Evolutionary conservation across 2,888 invertebrate species (phyloP).

Genomic region (Drosophila prostipennis): DNA sequence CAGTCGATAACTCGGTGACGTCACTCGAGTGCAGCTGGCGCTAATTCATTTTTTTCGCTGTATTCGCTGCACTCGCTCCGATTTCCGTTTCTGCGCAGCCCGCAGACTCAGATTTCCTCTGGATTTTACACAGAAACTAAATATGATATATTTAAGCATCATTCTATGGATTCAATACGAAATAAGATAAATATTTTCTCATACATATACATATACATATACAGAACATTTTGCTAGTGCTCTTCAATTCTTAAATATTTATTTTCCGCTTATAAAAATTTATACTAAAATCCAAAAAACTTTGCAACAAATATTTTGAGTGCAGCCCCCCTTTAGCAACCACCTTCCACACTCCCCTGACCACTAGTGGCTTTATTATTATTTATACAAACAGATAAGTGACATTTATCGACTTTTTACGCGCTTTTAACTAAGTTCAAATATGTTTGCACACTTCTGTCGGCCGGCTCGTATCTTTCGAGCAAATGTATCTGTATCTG

Average conservation of each 20-base stretch:
- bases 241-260: no score
- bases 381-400: conserved; percentile 75
- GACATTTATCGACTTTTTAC: conserved; percentile 81
- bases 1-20: conserved; percentile 61
- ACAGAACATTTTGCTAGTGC: no score
- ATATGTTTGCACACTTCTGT: conserved; percentile 73
- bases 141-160: no score
- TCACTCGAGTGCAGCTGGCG: conserved; percentile 74
- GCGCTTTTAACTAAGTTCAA: conserved; percentile 77
- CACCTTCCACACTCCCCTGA: conserved; percentile 6
- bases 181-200: no score
- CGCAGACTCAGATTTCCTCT: conserved; percentile 25
- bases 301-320: conserved; percentile 5
- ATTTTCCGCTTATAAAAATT: no score
- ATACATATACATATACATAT: no score
- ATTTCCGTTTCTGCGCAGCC: conserved; percentile 48
- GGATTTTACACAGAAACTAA: conserved; percentile 1
- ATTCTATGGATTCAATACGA: no score
- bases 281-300: no score
- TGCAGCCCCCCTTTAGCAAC: not conserved
- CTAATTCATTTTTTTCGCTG: conserved; percentile 46
- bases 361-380: conserved; percentile 6
- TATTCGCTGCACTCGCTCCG: conserved; percentile 20
- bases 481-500: conserved; percentile 42
- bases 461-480: conserved; percentile 43